Conservation (phyloP, 2,797 vertebrate species). For the Odontamblyopus rebecca region DNA sequence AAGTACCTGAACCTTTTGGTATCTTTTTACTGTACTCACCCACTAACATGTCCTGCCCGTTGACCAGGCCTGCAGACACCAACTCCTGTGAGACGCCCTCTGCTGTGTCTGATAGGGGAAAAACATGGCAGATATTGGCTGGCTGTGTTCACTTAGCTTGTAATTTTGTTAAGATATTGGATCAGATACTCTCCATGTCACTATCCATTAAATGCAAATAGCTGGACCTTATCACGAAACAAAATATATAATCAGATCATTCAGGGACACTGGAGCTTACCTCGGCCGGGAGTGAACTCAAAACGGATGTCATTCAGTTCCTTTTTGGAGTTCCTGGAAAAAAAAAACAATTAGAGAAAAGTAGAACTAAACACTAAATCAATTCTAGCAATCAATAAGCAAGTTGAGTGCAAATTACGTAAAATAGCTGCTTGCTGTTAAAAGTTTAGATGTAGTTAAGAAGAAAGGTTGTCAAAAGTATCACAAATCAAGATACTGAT, state of each 20-base stretch:
- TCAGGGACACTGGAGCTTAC: conserved; percentile 70
- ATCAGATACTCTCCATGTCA: conserved; percentile 32
- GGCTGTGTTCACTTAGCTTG: conserved; percentile 50
- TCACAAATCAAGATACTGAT: too few relatives aligned
- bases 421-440: too few relatives aligned
- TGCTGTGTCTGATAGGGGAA: conserved; percentile 86
- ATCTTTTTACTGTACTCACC: conserved; percentile 77
- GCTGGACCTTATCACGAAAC: conserved; percentile 24
- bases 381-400: too few relatives aligned
- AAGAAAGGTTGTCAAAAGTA: too few relatives aligned
- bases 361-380: too few relatives aligned
- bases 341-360: conserved; percentile 12
- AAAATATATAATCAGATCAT: conserved; percentile 28
- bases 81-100: conserved; percentile 98
- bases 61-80: conserved; percentile 95
- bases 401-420: too few relatives aligned
- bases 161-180: conserved; percentile 36
- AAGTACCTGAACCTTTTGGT: too few relatives aligned
- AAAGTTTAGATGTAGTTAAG: too few relatives aligned
- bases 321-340: conserved; percentile 91
- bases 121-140: conserved; percentile 57
- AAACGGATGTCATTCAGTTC: conserved; percentile 98
- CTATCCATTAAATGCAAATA: conserved; percentile 24
- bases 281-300: conserved; percentile 97
- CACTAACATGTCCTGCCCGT: conserved; percentile 92